Evolutionary conservation across 2,888 invertebrate genomes (phyloP).

Genomic region (Melipona beecheii): DNA sequence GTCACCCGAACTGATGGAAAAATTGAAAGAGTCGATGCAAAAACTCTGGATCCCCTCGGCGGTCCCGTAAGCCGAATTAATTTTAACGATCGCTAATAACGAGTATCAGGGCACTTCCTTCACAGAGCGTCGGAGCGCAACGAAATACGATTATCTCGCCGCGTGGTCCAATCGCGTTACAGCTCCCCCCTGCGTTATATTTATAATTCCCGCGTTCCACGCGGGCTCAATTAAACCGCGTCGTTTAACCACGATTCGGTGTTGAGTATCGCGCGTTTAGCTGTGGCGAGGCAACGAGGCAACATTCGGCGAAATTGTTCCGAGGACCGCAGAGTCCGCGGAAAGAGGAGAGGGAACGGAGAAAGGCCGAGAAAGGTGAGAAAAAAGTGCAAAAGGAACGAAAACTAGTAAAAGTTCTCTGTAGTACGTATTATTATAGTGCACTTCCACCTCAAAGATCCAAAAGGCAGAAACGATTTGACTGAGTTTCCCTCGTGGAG

Average conservation of each 20-base stretch:
- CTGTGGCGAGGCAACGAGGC: slow-evolving; percentile 5
- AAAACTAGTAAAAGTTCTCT: too few species aligned
- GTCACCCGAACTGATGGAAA: too few species aligned
- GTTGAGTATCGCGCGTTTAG: slow-evolving; percentile 22
- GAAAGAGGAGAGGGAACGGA: too few species aligned
- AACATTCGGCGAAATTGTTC: background rate
- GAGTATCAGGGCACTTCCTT: slow-evolving; percentile 44
- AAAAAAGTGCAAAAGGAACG: background rate
- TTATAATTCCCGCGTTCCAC: slow-evolving; percentile 44
- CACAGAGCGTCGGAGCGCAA: slow-evolving; percentile 15
- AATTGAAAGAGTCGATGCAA: too few species aligned
- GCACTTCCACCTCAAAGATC: too few species aligned
- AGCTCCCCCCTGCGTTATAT: slow-evolving; percentile 30
- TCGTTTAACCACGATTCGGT: background rate
- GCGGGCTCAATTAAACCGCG: slow-evolving; percentile 17
- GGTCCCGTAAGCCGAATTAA: slow-evolving; percentile 40
- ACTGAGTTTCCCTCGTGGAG: too few species aligned
- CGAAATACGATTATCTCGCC: slow-evolving; percentile 54
- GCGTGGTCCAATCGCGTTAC: slow-evolving; percentile 48
- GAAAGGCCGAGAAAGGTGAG: too few species aligned
- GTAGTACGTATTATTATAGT: too few species aligned
- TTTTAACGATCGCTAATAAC: slow-evolving; percentile 48
- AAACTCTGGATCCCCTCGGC: slow-evolving; percentile 33
- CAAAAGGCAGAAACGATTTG: too few species aligned
- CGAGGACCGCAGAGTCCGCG: background rate